A percentile compares a stretch with the other conserved stretches of the same genome.
These are phyloP conservation scores for Rhagologus leucostigma DNA, from an alignment of 2,113 vertebrate species.

Conservation along the genomic window DNA sequence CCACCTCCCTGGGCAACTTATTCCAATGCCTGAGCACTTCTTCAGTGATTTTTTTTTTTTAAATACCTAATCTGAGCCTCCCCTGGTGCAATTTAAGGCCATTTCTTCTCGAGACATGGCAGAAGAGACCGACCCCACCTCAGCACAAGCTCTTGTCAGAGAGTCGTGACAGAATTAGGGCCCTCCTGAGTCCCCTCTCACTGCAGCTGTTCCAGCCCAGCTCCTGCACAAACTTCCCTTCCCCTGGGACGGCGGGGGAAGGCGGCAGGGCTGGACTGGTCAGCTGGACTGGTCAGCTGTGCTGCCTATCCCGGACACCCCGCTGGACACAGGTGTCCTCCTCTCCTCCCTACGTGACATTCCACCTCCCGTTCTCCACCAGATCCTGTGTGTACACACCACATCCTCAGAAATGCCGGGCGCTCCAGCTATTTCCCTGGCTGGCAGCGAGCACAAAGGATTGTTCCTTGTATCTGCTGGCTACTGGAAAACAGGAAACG, in stretches of 20 bases:
- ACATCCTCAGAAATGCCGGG: neutral
- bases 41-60: too few relatives aligned
- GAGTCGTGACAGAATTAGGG: neutral
- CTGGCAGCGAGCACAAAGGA: slow-evolving; percentile 15
- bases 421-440: slow-evolving; percentile 5
- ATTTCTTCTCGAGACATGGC: fast-evolving
- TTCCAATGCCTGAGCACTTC: neutral
- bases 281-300: neutral
- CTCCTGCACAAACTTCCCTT: neutral
- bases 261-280: fast-evolving
- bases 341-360: neutral
- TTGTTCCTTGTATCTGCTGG: neutral
- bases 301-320: neutral
- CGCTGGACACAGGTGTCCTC: neutral
- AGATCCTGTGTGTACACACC: neutral
- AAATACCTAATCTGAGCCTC: neutral
- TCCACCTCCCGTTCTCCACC: neutral
- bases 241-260: fast-evolving
- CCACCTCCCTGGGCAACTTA: neutral
- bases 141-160: neutral
- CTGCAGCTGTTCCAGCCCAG: neutral
- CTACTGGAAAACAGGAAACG: slow-evolving; percentile 51
- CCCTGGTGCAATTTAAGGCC: neutral
- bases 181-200: neutral
- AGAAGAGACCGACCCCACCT: neutral